A percentile compares a stretch with the other conserved stretches of the same genome.
Evolutionary conservation across 2,797 vertebrate species (phyloP).

Genomic region (Poecilia wingei): DNA sequence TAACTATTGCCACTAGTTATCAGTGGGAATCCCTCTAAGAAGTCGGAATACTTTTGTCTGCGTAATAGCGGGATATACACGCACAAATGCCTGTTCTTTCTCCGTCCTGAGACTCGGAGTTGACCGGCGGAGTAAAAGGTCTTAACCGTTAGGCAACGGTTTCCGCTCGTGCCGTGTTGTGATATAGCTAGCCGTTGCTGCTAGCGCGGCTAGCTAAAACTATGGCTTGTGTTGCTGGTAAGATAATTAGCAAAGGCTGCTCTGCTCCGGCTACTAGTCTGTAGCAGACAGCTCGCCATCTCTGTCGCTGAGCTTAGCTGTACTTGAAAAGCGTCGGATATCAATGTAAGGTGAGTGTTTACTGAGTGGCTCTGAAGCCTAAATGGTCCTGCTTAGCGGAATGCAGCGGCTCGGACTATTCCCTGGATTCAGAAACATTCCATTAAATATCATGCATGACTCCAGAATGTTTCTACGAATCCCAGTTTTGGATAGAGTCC

Average conservation of each 20-base stretch:
- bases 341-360: constrained; percentile 64
- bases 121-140: constrained; percentile 43
- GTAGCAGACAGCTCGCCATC: constrained; percentile 1
- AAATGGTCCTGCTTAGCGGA: constrained; percentile 53
- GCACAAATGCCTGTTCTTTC: not conserved
- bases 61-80: constrained; percentile 5
- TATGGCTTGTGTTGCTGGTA: constrained; percentile 47
- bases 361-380: constrained; percentile 51
- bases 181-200: constrained; percentile 57
- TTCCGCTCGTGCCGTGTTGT: constrained; percentile 68
- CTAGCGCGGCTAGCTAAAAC: constrained; percentile 62
- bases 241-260: constrained; percentile 56
- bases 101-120: not conserved
- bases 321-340: constrained; percentile 15
- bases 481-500: not conserved
- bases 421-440: constrained; percentile 58
- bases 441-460: constrained; percentile 38
- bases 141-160: constrained; percentile 47
- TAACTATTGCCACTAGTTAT: constrained; percentile 47
- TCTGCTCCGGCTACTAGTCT: constrained; percentile 24
- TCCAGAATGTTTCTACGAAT: constrained; percentile 10
- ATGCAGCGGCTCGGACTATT: constrained; percentile 54
- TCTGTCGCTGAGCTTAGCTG: not conserved
- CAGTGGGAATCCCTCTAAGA: constrained; percentile 41
- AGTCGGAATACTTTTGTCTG: constrained; percentile 5